A percentile compares a stretch with the other conserved stretches of the same genome.
These are phyloP conservation scores for Biston betularia DNA, from an alignment of 2,888 invertebrate genomes.

Conservation along the genomic window DNA sequence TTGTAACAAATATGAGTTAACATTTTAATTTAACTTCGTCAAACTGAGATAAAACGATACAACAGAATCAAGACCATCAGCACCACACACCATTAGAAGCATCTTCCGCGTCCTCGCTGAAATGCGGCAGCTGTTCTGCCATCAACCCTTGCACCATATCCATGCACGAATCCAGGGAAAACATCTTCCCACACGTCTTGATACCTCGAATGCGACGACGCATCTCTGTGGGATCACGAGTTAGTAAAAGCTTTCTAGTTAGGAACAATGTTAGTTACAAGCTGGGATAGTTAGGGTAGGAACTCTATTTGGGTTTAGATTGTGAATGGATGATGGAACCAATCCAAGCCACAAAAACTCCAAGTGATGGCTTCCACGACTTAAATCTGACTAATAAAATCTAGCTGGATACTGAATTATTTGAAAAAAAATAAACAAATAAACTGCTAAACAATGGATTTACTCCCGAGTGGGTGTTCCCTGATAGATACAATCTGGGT, in stretches of 20 bases:
- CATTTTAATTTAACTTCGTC: too few relatives aligned
- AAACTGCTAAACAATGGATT: neutral
- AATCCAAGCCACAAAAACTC: too few relatives aligned
- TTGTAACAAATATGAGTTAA: too few relatives aligned
- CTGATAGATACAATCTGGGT: too few relatives aligned
- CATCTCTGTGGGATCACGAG: slow-evolving; percentile 86
- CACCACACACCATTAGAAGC: slow-evolving; percentile 75
- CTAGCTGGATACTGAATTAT: too few relatives aligned
- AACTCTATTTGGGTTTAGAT: too few relatives aligned
- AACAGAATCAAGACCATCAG: neutral
- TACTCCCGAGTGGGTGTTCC: too few relatives aligned
- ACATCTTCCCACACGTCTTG: slow-evolving; percentile 95
- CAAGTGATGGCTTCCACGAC: too few relatives aligned
- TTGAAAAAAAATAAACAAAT: neutral
- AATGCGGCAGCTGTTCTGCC: slow-evolving; percentile 76
- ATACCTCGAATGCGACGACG: slow-evolving; percentile 94
- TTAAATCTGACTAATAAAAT: too few relatives aligned
- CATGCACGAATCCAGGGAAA: slow-evolving; percentile 96
- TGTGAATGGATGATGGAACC: too few relatives aligned
- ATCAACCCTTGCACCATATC: slow-evolving; percentile 93
- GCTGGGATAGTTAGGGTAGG: too few relatives aligned
- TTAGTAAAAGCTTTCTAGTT: slow-evolving; percentile 3
- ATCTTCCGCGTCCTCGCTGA: slow-evolving; percentile 84
- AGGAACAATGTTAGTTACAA: neutral
- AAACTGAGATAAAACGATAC: neutral